phyloP scores from a whole-genome alignment of 2,888 invertebrate genomes.

The Synergus gifuensis region DNA sequence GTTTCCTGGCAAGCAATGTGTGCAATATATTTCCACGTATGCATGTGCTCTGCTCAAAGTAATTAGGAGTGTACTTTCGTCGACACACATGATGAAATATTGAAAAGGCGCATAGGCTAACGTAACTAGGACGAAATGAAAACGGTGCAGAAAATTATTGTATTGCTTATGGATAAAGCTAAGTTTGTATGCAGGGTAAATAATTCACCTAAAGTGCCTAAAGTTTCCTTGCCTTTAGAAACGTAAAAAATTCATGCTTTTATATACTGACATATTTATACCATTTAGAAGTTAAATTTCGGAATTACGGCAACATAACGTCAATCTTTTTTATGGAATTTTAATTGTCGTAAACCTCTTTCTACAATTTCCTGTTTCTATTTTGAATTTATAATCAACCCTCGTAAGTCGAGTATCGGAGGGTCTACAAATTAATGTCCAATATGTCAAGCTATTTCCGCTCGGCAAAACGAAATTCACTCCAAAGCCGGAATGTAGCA shows the following conservation, averaged over 20 bases:
- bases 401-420: neutral
- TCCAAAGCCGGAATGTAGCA: neutral
- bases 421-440: slow-evolving; percentile 24
- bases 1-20: slow-evolving; percentile 32
- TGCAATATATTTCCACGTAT: slow-evolving; percentile 3
- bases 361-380: neutral
- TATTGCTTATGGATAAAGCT: slow-evolving; percentile 9
- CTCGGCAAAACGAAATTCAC: slow-evolving; percentile 9
- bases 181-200: neutral
- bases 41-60: slow-evolving; percentile 34
- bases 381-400: slow-evolving; percentile 25
- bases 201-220: neutral
- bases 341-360: neutral
- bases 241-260: neutral
- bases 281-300: too few species aligned
- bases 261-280: too few species aligned
- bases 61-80: slow-evolving; percentile 34
- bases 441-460: slow-evolving; percentile 31
- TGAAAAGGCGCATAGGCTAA: slow-evolving; percentile 10
- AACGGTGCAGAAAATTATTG: slow-evolving; percentile 2
- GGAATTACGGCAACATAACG: too few species aligned
- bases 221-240: neutral
- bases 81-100: slow-evolving; percentile 32
- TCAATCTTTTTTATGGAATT: too few species aligned
- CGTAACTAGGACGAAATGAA: slow-evolving; percentile 32